Evolutionary conservation across 2,797 vertebrate genomes (phyloP).

Genomic region (Chelmon rostratus): DNA sequence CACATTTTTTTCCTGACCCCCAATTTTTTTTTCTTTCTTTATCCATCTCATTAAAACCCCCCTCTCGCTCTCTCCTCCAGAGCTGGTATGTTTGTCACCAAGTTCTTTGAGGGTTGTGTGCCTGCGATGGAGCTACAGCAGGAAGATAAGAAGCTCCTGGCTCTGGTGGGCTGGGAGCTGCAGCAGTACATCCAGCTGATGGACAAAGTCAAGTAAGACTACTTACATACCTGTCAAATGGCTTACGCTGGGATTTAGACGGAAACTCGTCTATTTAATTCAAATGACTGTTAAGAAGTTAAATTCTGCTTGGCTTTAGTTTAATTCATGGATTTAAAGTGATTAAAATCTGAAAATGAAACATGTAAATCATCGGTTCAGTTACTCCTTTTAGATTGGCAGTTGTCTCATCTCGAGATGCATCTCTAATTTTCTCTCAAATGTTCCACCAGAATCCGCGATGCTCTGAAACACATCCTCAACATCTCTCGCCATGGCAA

Average conservation of each 20-base stretch:
- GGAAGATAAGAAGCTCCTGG: constrained; percentile 91
- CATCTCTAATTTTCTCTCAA: constrained; percentile 1
- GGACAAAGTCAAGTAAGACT: constrained; percentile 93
- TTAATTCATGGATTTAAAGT: constrained; percentile 7
- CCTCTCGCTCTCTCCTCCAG: constrained; percentile 73
- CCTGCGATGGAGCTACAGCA: constrained; percentile 89
- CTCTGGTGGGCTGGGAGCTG: constrained; percentile 91
- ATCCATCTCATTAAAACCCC: constrained; percentile 9
- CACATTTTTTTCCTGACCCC: constrained; percentile 29
- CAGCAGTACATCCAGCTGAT: constrained; percentile 92
- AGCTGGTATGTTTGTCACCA: constrained; percentile 96
- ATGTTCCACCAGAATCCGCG: constrained; percentile 89
- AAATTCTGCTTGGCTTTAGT: neutral
- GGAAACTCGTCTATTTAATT: neutral
- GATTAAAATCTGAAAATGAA: neutral
- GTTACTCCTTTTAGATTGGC: neutral
- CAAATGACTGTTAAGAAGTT: neutral
- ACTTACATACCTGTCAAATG: neutral
- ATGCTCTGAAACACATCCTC: constrained; percentile 93
- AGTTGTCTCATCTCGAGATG: neutral
- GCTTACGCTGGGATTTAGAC: neutral
- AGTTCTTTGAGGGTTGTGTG: constrained; percentile 93
- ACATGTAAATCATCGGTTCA: neutral
- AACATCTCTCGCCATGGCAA: constrained; percentile 96
- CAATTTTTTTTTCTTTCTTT: constrained; percentile 9